Base-by-base conservation (phyloP, 2,888 invertebrate species). In the Tryphoninae sp. region DNA sequence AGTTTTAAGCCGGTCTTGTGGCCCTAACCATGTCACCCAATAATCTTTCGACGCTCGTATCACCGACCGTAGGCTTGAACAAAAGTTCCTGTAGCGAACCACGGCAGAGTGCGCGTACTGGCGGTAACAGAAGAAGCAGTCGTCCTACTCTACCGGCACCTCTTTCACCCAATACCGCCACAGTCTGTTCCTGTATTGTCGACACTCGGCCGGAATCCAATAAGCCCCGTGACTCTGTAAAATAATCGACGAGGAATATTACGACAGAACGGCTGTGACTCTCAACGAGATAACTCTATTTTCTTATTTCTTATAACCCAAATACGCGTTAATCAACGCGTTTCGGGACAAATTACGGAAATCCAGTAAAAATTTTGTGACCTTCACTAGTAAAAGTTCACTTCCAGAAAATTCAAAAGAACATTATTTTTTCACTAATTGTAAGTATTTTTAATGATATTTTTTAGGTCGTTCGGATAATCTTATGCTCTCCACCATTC, bases 101-200 rank as follows among this genome's bases (percentile, higher is more conserved):
- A 0, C 94, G 92, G 80, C 93, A 93, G 58, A 95, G 92, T 11
- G 91, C 92, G 78, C 92, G 94, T 40, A 95, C 94, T 23, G 95
- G 94, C 1, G 97, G 96, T 73, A 97, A 92, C 1, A 96, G 93
- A 2, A 97, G 92, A 85, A 97, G 93, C 2, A 97, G 92, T 85
- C 95, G 95, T 0, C 96, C 96, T 85, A 97, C 95, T 22, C 97
- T 93, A 0, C 94, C 93, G 0, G 94, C 91, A 87, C 95, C 95
- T 89, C 96, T 95, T 86, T 96, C 96, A 86, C 96, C 95, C 26
- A 98, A 92, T 92, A 96, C 95, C 3, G 95, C 93, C 80, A 97
- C 95, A 0, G 96, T 96, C 90, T 97, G 96, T 86, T 97, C 97
- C 92, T 97, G 97, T 0, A 97, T 92, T 62, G 95, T 93, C 86